phyloP scores from a whole-genome alignment of 2,113 vertebrate genomes.

The Podiceps cristatus region DNA sequence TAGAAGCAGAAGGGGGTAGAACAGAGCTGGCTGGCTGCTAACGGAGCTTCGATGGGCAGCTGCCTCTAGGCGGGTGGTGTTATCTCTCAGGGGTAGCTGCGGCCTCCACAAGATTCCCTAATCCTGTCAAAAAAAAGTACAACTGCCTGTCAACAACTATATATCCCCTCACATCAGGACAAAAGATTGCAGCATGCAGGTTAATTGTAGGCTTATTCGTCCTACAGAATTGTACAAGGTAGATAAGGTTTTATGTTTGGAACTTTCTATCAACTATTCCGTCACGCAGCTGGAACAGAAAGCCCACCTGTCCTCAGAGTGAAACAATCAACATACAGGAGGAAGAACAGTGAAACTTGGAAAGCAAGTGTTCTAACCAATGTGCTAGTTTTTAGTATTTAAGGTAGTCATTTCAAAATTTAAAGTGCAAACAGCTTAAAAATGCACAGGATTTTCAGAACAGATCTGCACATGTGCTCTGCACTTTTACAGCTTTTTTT shows the following conservation, averaged over 20 bases:
- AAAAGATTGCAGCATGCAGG: background rate
- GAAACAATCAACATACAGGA: background rate
- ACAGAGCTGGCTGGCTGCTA: constrained; percentile 53
- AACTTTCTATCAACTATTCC: background rate
- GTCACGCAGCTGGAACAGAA: background rate
- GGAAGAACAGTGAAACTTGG: background rate
- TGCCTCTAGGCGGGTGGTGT: constrained; percentile 43
- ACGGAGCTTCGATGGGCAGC: constrained; percentile 13
- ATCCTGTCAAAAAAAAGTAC: constrained; percentile 75
- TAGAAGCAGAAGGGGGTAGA: constrained; percentile 44
- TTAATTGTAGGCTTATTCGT: background rate
- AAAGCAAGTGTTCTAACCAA: background rate
- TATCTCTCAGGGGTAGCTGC: constrained; percentile 72
- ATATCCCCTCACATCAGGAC: background rate
- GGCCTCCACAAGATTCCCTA: constrained; percentile 78
- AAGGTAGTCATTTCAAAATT: background rate
- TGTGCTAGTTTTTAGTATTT: background rate
- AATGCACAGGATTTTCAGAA: background rate
- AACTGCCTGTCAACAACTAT: constrained; percentile 33
- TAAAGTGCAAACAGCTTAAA: background rate
- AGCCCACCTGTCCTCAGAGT: background rate
- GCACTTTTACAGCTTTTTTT: background rate
- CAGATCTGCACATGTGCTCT: background rate
- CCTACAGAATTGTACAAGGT: background rate
- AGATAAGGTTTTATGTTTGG: background rate